phyloP scores from a whole-genome alignment of 1,140 invertebrate species.

The Drosophila miranda region DNA sequence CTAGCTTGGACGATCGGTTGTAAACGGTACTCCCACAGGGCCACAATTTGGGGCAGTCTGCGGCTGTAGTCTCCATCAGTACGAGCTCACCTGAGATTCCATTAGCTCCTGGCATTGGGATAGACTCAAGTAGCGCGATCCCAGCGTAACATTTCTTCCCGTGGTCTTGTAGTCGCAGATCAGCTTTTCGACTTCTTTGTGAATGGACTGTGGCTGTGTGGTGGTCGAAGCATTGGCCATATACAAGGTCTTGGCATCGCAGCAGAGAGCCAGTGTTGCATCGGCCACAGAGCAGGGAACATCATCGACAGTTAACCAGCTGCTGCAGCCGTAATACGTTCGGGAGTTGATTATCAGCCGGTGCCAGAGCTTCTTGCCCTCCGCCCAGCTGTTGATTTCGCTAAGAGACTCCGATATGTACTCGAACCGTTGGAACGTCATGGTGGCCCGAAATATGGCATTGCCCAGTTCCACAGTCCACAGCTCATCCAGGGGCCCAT shows the following conservation, averaged over 20 bases:
- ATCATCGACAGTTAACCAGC: constrained; percentile 51
- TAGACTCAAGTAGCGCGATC: constrained; percentile 11
- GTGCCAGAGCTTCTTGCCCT: constrained; percentile 56
- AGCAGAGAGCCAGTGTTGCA: constrained; percentile 45
- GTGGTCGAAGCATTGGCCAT: constrained; percentile 56
- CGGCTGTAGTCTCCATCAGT: constrained; percentile 5
- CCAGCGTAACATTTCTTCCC: constrained; percentile 59
- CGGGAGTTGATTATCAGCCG: constrained; percentile 67
- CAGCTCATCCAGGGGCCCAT: constrained; percentile 67
- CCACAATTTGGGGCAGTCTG: constrained; percentile 56
- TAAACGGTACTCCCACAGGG: background rate
- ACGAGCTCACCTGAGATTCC: constrained; percentile 45
- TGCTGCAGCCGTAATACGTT: constrained; percentile 70
- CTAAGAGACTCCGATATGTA: constrained; percentile 47
- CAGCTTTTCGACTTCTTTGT: constrained; percentile 46
- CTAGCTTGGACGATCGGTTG: constrained; percentile 23
- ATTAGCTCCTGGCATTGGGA: constrained; percentile 42
- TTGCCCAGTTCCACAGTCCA: constrained; percentile 73
- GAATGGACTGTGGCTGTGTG: background rate
- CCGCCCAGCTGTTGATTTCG: constrained; percentile 16
- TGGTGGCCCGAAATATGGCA: constrained; percentile 66
- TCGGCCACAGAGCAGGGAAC: constrained; percentile 2
- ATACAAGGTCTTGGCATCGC: constrained; percentile 68
- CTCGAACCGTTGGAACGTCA: constrained; percentile 59
- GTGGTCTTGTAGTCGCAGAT: constrained; percentile 74